Percentiles rank a stretch among this genome's conserved stretches.
phyloP scores from a whole-genome alignment of 2,797 vertebrate genomes.

The Aplochiton taeniatus region DNA sequence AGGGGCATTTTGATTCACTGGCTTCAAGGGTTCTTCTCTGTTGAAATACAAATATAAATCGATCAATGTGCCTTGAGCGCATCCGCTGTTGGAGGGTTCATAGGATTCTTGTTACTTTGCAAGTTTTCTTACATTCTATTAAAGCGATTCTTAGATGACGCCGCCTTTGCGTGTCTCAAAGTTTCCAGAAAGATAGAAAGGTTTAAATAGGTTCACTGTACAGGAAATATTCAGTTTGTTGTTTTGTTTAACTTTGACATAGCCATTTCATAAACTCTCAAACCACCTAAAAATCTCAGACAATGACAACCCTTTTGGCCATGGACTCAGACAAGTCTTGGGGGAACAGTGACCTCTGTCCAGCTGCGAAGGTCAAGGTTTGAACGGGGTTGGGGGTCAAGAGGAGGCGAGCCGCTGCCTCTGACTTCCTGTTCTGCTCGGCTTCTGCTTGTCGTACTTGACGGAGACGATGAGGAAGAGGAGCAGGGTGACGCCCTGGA shows the following conservation, averaged over 20 bases:
- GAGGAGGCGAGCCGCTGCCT: conserved; percentile 61
- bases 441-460: conserved; percentile 86
- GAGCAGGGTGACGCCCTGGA: conserved; percentile 91
- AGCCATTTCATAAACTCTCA: neutral
- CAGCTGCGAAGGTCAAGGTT: neutral
- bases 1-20: too few species aligned
- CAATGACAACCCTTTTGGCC: too few species aligned
- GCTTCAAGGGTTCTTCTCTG: too few species aligned
- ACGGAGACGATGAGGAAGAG: conserved; percentile 92
- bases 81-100: too few species aligned
- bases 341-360: neutral
- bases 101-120: too few species aligned
- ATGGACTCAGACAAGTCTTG: too few species aligned
- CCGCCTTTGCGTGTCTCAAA: too few species aligned
- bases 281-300: neutral
- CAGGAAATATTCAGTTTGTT: conserved; percentile 11
- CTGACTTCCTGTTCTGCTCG: conserved; percentile 46
- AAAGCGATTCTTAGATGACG: too few species aligned
- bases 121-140: too few species aligned
- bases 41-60: too few species aligned
- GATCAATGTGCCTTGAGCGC: too few species aligned
- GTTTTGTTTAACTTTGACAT: neutral
- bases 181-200: conserved; percentile 4
- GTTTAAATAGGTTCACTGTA: conserved; percentile 23
- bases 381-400: conserved; percentile 49